phyloP scores from a whole-genome alignment of 2,113 vertebrate species.

The Pholis gunnellus region DNA sequence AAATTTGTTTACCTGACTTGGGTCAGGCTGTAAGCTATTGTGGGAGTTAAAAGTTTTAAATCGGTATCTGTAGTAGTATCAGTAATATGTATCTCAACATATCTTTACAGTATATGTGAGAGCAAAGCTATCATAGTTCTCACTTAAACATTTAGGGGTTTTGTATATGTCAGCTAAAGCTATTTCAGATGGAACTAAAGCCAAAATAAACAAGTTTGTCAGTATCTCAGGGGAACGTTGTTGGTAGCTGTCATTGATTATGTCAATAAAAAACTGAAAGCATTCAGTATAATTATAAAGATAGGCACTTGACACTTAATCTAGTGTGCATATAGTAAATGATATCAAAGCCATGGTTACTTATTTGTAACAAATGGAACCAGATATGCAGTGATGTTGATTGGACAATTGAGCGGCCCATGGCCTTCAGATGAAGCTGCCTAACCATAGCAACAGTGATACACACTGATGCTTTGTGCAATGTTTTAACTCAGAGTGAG shows the following conservation, averaged over 20 bases:
- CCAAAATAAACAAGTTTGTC: not conserved
- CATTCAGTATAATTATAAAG: not conserved
- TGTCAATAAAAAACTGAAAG: not conserved
- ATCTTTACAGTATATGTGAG: not conserved
- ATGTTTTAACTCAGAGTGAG: not conserved
- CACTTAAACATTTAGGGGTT: not conserved
- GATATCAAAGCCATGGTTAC: not conserved
- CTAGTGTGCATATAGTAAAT: not conserved
- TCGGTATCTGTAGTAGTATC: not conserved
- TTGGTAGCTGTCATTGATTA: not conserved
- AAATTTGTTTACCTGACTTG: constrained; percentile 14
- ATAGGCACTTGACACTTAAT: not conserved
- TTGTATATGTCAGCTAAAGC: not conserved
- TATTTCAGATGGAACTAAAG: not conserved
- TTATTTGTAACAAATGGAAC: not conserved
- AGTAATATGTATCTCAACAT: not conserved
- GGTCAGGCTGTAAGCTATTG: constrained; percentile 19
- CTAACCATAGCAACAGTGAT: not conserved
- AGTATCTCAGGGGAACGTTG: not conserved
- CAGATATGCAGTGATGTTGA: not conserved
- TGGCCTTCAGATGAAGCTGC: not conserved
- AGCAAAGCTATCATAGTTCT: not conserved
- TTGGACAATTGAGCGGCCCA: not conserved
- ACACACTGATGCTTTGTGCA: not conserved
- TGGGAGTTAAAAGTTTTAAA: not conserved